These are phyloP conservation scores for Meriones unguiculatus DNA, from an alignment of 2,113 vertebrate species.

Conservation along the genomic window DNA sequence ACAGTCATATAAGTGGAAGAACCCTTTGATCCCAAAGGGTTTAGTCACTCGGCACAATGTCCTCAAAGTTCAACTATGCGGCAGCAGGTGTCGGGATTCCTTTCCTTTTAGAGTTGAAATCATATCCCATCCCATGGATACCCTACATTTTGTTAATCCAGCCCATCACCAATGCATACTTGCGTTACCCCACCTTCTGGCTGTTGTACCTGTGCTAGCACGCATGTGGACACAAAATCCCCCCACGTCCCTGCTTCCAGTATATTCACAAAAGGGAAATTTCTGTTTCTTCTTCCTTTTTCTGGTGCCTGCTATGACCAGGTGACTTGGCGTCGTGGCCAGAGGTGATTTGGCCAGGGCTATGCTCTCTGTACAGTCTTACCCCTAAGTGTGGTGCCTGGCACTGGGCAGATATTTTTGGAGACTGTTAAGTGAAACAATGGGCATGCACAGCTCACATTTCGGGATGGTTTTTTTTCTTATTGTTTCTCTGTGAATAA, in stretches of 20 bases:
- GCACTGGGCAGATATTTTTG: not conserved
- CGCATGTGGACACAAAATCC: too few species aligned
- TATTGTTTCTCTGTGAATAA: constrained; percentile 27
- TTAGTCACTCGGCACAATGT: not conserved
- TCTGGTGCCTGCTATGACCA: not conserved
- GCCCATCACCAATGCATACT: accelerated
- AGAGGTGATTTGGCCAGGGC: not conserved
- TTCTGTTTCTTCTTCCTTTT: not conserved
- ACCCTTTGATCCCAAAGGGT: not conserved
- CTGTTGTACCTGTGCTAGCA: accelerated
- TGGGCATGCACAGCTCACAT: not conserved
- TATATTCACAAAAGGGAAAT: not conserved
- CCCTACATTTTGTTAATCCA: not conserved
- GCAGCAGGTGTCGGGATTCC: not conserved
- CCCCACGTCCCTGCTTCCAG: not conserved
- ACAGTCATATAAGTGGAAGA: not conserved
- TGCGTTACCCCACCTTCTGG: not conserved
- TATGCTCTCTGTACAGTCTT: not conserved
- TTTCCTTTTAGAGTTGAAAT: not conserved
- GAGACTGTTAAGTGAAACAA: constrained; percentile 29
- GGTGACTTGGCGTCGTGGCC: not conserved
- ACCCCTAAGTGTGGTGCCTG: not conserved
- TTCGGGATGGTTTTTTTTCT: constrained; percentile 33
- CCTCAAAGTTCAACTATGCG: not conserved
- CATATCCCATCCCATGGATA: accelerated